phyloP scores from a whole-genome alignment of 2,113 vertebrate genomes.

The Pan paniscus region DNA sequence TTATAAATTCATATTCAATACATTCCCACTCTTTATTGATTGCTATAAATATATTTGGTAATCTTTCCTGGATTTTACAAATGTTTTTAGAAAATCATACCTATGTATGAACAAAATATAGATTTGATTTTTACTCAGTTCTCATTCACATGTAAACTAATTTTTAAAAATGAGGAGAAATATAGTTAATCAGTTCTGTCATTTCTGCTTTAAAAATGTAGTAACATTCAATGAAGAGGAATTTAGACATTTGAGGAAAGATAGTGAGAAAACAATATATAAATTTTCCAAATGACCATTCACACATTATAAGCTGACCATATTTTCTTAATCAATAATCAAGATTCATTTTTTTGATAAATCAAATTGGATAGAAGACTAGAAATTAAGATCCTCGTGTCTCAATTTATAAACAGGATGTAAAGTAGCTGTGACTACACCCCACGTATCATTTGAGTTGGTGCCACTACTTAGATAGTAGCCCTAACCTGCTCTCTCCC shows the following conservation, averaged over 20 bases:
- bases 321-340: not conserved
- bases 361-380: not conserved
- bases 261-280: not conserved
- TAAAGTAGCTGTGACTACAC: not conserved
- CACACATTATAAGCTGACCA: not conserved
- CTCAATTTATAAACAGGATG: not conserved
- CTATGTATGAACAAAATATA: not conserved
- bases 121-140: not conserved
- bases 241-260: not conserved
- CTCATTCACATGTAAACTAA: not conserved
- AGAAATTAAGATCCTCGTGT: not conserved
- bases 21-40: not conserved
- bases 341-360: not conserved
- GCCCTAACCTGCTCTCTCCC: not conserved
- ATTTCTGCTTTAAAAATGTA: not conserved
- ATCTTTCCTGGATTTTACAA: not conserved
- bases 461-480: not conserved
- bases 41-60: not conserved
- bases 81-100: not conserved
- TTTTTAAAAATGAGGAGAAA: not conserved
- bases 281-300: not conserved
- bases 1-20: not conserved
- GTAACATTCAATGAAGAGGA: not conserved
- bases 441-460: fast-evolving
- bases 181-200: not conserved